Base-by-base conservation (phyloP, 64 coral and sea anemone species). In the Astreopora myriophthalma region DNA sequence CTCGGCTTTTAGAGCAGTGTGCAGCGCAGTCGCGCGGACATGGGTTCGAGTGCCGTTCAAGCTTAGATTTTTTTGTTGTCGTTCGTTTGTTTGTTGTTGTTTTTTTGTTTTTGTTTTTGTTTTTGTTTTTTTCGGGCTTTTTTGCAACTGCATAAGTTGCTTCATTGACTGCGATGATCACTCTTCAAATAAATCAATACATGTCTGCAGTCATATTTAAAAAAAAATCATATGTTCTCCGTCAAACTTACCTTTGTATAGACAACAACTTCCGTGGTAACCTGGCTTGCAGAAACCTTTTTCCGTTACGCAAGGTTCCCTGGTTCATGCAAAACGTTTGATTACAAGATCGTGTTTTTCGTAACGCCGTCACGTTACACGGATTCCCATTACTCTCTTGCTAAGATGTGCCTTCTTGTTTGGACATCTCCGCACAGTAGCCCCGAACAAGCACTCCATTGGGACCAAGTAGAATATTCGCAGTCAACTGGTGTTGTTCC, bases 321-420 rank as follows among this genome's bases (percentile, higher is more conserved):
- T 75, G 72, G 36, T 75, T 75, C 3, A 75, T 17, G 34, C 72
- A 75, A 39, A 35, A 36, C 5, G 72, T 44, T 44, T 39, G 14
- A n/a, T 44, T 75, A 10, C 72, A 75, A 44, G 36, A 3, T 40
- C 35, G 72, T 8, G 72, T 75, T 75, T 75, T 75, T 0, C 36
- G 17, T 75, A 75, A 75, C 19, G 72, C 72, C 13, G 34, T 44
- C 35, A 75, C 25, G 22, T 75, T 44, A 23, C 72, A 75, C 20
- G 72, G 72, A 13, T 34, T 75, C 72, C 40, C 72, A 75, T 75
- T 75, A 37, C 72, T 75, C 72, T 24, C 34, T 44, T 75, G 35
- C 10, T 44, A 44, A 3, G 3, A 44, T 36, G 19, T 75, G 22
- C 44, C 72, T 75, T 6, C 33, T 42, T 75, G 35, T 44, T 22